Evolutionary conservation across 2,797 vertebrate species (phyloP).

Genomic region (Tamandua tetradactyla): DNA sequence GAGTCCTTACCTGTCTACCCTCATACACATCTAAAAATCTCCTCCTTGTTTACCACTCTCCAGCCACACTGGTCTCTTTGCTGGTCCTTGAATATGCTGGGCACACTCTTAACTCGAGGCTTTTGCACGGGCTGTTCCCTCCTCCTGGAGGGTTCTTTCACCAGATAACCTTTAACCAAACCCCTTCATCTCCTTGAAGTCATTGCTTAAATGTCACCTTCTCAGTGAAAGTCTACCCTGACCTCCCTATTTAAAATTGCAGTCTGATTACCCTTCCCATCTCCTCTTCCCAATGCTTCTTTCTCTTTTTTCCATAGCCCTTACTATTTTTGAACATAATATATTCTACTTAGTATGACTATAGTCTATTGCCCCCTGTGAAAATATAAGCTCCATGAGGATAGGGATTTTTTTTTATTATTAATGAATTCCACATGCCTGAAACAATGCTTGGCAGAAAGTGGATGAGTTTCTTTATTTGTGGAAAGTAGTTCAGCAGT

Average conservation of each 20-base stretch:
- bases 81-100: not conserved
- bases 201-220: conserved; percentile 44
- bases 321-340: not conserved
- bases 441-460: too few species aligned
- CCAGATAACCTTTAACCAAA: not conserved
- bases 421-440: too few species aligned
- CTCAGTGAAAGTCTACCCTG: not conserved
- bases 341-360: not conserved
- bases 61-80: not conserved
- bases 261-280: not conserved
- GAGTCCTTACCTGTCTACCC: not conserved
- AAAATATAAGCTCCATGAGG: not conserved
- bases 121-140: not conserved
- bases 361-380: not conserved
- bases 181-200: not conserved
- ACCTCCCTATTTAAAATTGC: conserved; percentile 18
- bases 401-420: too few species aligned
- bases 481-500: too few species aligned
- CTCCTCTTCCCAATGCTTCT: not conserved
- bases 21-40: not conserved
- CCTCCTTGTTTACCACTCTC: not conserved
- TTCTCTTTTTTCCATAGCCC: not conserved
- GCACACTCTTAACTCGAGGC: not conserved
- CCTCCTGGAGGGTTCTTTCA: not conserved
- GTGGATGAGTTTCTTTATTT: too few species aligned